A percentile compares a stretch with the other conserved stretches of the same genome.
Conservation (phyloP, 2,888 invertebrate genomes). For the Plemyria rubiginata region DNA sequence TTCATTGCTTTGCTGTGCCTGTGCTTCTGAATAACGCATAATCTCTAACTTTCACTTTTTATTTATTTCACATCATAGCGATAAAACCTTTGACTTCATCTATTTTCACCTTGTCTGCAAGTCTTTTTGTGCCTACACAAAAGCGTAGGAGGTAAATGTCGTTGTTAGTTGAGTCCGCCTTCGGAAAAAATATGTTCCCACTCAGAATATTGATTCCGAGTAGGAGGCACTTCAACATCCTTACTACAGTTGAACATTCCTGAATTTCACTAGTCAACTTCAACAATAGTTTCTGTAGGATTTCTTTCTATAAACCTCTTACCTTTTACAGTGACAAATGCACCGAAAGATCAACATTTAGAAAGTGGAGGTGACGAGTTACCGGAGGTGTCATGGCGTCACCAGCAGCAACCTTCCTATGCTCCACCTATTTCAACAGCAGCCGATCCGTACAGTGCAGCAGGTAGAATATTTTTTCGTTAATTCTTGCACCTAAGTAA, state of each 20-base stretch:
- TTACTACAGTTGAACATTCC: neutral
- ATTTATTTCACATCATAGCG: constrained; percentile 44
- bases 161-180: constrained; percentile 37
- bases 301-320: neutral
- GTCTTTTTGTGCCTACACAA: constrained; percentile 29
- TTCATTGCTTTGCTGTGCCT: constrained; percentile 52
- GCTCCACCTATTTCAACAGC: constrained; percentile 88
- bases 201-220: constrained; percentile 42
- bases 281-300: neutral
- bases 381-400: constrained; percentile 90
- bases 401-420: constrained; percentile 87
- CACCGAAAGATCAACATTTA: constrained; percentile 90
- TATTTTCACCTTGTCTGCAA: constrained; percentile 18
- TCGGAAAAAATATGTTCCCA: constrained; percentile 47
- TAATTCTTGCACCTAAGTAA: neutral
- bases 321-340: constrained; percentile 87
- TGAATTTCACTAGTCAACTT: neutral
- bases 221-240: constrained; percentile 33
- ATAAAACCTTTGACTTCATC: neutral
- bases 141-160: constrained; percentile 40
- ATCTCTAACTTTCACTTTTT: constrained; percentile 59
- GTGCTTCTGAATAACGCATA: constrained; percentile 57
- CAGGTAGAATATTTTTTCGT: constrained; percentile 60
- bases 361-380: constrained; percentile 90
- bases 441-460: constrained; percentile 89